Base-by-base conservation (phyloP, 1,140 invertebrate species). In the Phortica variegata region DNA sequence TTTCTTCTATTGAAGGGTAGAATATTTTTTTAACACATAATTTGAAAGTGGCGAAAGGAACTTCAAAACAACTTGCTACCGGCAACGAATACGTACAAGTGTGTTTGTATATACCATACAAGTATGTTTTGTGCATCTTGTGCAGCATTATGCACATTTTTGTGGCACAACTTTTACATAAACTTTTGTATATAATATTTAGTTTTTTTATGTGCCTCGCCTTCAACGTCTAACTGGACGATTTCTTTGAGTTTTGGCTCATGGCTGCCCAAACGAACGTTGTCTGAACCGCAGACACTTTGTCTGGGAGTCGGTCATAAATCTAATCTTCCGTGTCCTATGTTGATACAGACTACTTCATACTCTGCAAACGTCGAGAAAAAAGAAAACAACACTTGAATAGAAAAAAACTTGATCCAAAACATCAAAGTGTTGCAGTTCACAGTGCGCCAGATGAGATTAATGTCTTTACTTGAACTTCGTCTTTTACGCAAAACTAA, bases 271-370 rank as follows among this genome's bases (percentile, higher is more conserved):
- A 36, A 13, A 38, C 38, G 50, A 49, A 41, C 38, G 43, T 44
- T 63, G 65, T 59, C 60, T 52, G 53, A 58, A 65, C 60, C 70
- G 62, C 70, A 73, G 65, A 70, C 65, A 60, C 60, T 73, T 59
- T 59, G 70, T 73, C 65, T 73, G 65, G 58, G 52, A 54, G 45
- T 45, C 53, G 54, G 56, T 40, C 54, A 73, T 73, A 73, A 73
- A 73, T 73, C 55, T 73, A 43, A 45, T 38, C 16, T 45, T 26
- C 29, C 49, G 49, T 33, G 54, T 55, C 50, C 49, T 56, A 42
- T 48, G 33, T 36, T 36, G 33, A 36, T 36, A 16, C 13, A 13
- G 5, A n/a, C 16, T n/a, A n/a, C 17, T 5, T 29, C 4, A n/a
- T 26, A 26, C 18, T 12, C 29, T 17, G 26, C 15, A 17, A 15